phyloP scores from a whole-genome alignment of 2,888 invertebrate genomes.

The Meteorus colon region DNA sequence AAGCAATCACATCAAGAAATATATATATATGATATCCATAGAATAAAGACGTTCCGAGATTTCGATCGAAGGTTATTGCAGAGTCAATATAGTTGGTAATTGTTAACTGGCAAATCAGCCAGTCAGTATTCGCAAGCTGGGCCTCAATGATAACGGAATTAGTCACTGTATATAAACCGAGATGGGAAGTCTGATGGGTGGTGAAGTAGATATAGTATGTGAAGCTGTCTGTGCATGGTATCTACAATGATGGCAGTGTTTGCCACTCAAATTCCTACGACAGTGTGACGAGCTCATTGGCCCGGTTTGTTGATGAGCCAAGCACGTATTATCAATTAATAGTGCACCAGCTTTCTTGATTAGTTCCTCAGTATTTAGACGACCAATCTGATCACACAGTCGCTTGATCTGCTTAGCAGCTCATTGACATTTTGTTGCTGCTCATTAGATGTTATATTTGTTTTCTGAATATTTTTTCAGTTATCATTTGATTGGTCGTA shows the following conservation, averaged over 20 bases:
- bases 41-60: slow-evolving; percentile 51
- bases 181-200: slow-evolving; percentile 41
- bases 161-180: slow-evolving; percentile 42
- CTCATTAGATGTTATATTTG: background rate
- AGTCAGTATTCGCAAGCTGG: slow-evolving; percentile 53
- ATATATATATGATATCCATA: slow-evolving; percentile 8
- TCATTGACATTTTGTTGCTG: too few species aligned
- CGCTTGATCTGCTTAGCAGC: slow-evolving; percentile 57
- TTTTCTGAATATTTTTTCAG: background rate
- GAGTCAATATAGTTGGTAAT: slow-evolving; percentile 60
- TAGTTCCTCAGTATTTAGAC: slow-evolving; percentile 57
- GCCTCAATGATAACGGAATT: slow-evolving; percentile 69
- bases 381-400: slow-evolving; percentile 62
- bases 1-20: slow-evolving; percentile 48
- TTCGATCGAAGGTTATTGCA: slow-evolving; percentile 61
- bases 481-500: background rate
- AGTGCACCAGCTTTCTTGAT: slow-evolving; percentile 57
- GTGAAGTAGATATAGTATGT: slow-evolving; percentile 43
- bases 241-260: slow-evolving; percentile 33
- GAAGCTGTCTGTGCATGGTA: slow-evolving; percentile 40
- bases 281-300: slow-evolving; percentile 48
- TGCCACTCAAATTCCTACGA: slow-evolving; percentile 50
- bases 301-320: slow-evolving; percentile 50
- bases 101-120: slow-evolving; percentile 34
- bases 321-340: slow-evolving; percentile 61